Evolutionary conservation across 2,113 vertebrate species (phyloP).

Genomic region (Labeo catla): DNA sequence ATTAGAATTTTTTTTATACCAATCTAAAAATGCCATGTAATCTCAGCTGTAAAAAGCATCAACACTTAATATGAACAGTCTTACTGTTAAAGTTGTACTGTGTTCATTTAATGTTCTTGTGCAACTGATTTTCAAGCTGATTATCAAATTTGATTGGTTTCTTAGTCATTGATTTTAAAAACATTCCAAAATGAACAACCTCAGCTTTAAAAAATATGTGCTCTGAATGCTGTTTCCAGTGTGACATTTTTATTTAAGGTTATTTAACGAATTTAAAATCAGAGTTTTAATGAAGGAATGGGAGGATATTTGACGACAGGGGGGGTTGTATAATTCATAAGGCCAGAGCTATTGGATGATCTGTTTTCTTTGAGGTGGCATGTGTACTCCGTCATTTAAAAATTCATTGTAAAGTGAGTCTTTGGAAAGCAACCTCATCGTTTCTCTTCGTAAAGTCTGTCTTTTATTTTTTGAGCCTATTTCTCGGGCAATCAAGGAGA

Average conservation of each 20-base stretch:
- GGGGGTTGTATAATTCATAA: constrained; percentile 66
- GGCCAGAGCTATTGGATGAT: constrained; percentile 60
- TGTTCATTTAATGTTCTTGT: neutral
- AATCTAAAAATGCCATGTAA: neutral
- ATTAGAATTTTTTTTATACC: neutral
- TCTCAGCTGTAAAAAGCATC: neutral
- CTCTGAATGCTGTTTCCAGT: neutral
- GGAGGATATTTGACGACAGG: constrained; percentile 46
- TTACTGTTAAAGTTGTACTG: neutral
- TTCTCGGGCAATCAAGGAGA: constrained; percentile 28
- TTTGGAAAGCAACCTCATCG: constrained; percentile 38
- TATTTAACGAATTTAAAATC: neutral
- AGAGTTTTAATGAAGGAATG: constrained; percentile 45
- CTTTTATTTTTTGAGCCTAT: constrained; percentile 52
- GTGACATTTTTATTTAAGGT: neutral
- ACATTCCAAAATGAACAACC: neutral
- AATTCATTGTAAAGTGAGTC: constrained; percentile 58
- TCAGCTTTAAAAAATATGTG: neutral
- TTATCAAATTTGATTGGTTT: neutral
- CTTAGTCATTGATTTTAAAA: neutral
- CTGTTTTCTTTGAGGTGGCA: constrained; percentile 53
- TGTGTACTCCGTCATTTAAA: constrained; percentile 61
- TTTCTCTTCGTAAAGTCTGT: constrained; percentile 18
- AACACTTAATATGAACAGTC: neutral
- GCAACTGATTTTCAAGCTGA: neutral